phyloP scores from a whole-genome alignment of 1,140 invertebrate genomes.

The Heliconius hewitsoni region DNA sequence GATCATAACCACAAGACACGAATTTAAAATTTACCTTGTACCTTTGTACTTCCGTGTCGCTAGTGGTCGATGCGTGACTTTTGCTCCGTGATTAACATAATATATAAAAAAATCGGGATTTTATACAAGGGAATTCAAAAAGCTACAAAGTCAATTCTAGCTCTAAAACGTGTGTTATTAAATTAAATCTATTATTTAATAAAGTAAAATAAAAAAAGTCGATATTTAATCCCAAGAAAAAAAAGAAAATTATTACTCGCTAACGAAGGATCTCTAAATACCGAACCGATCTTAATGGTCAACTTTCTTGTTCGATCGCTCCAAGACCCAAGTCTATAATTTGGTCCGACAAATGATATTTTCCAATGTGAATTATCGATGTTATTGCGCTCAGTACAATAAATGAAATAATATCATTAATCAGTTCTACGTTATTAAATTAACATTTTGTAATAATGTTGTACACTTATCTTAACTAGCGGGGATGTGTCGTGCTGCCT shows the following conservation, averaged over 20 bases:
- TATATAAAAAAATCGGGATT: too few relatives aligned
- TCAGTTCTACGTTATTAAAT: conserved; percentile 24
- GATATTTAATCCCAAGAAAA: too few relatives aligned
- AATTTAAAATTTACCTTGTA: neutral
- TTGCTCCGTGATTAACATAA: neutral
- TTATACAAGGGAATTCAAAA: neutral
- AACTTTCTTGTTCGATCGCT: conserved; percentile 22
- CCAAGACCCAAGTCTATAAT: conserved; percentile 42
- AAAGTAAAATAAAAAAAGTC: too few relatives aligned
- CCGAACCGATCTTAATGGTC: conserved; percentile 31
- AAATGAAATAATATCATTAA: conserved; percentile 38
- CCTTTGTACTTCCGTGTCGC: neutral
- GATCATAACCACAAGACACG: neutral
- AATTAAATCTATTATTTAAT: too few relatives aligned
- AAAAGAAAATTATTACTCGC: neutral
- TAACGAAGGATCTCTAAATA: conserved; percentile 25
- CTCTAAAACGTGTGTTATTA: too few relatives aligned
- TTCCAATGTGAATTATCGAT: conserved; percentile 56
- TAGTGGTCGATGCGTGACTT: neutral
- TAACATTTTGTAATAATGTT: conserved; percentile 6
- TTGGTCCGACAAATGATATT: conserved; percentile 50
- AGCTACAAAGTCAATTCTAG: too few relatives aligned
- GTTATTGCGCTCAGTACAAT: conserved; percentile 26
- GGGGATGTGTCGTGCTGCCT: conserved; percentile 39
- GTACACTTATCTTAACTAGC: conserved; percentile 46